Base-by-base conservation (phyloP, 2,113 vertebrate genomes). In the zebrafish (Danio rerio) region DNA sequence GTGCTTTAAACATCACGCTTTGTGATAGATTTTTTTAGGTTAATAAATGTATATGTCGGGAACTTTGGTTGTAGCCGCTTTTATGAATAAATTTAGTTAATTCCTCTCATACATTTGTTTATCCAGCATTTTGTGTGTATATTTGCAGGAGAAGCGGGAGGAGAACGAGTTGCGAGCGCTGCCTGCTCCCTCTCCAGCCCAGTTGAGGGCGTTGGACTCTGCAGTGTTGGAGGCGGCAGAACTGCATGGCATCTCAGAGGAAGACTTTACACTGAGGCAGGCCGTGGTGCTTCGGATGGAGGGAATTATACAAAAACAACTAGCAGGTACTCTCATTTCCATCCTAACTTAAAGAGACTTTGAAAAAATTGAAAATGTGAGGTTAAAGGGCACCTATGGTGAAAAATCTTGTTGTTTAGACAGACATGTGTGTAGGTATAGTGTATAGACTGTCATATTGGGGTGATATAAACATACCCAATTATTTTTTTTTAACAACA, bases 101-200 rank as follows among this genome's bases (percentile, higher is more conserved):
- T 31, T 31, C 31, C 31, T 31, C 31, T 31, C 7, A 52, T 52
- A 9, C 49, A 3, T 5, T 62, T 40, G 15, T 66, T 13, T 4
- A 43, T 65, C 4, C 8, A 40, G 0, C 16, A 5, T 4, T 45
- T 66, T 15, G 7, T 69, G 63, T 52, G 40, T 49, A 8, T 65
- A 18, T 53, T 56, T 85, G 68, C 69, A 99, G 98, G 98, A 99
- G 87, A 99, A 99, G 88, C 97, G 98, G 85, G 97, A 99, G 90
- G 98, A 99, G 90, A 98, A 97, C 10, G 97, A 98, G 87, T 91
- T 99, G 88, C 95, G 97, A 7, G 95, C 96, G 8, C 92, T 99
- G 50, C 94, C 95, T 1, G 91, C 95, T 0, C 95, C 98, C 53
- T 94, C 96, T 0, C 65, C 93, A 7, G 93, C 93, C 53, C 98